These are phyloP conservation scores for Pseudomyrmex dendroicus DNA, from an alignment of 1,140 invertebrate species.

Conservation along the genomic window DNA sequence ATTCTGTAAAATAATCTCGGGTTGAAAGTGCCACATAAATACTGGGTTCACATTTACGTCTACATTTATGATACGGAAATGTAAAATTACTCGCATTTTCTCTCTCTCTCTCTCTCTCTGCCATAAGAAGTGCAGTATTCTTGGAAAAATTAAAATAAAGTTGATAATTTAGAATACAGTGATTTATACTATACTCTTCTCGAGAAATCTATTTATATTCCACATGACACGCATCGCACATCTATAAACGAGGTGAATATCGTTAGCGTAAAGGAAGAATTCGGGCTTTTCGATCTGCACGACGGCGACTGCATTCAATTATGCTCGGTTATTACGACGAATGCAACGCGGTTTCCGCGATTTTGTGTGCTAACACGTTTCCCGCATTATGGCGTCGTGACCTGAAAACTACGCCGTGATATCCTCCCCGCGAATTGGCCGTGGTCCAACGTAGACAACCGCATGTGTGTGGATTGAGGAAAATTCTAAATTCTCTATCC, in stretches of 20 bases:
- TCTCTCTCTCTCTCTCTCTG: too few species aligned
- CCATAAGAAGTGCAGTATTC: not conserved
- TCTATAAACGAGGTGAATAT: too few species aligned
- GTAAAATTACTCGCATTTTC: not conserved
- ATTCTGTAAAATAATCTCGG: conserved; percentile 11
- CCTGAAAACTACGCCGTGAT: conserved; percentile 46
- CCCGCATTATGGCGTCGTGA: conserved; percentile 53
- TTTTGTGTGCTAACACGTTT: conserved; percentile 57
- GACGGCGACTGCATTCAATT: conserved; percentile 45
- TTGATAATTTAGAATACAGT: not conserved
- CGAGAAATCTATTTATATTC: too few species aligned
- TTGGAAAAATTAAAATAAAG: not conserved
- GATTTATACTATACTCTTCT: not conserved
- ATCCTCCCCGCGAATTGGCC: conserved; percentile 37
- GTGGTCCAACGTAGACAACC: conserved; percentile 37
- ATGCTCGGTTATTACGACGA: conserved; percentile 44
- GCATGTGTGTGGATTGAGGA: conserved; percentile 41
- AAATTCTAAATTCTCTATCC: conserved; percentile 45
- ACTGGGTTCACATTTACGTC: not conserved
- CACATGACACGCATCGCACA: too few species aligned
- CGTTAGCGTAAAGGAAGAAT: not conserved
- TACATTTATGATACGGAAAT: conserved; percentile 5
- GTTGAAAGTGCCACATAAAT: not conserved
- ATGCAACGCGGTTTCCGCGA: conserved; percentile 50
- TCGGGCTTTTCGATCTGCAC: conserved; percentile 16